These are phyloP conservation scores for Hesperia comma DNA, from an alignment of 2,888 invertebrate genomes.

Conservation along the genomic window DNA sequence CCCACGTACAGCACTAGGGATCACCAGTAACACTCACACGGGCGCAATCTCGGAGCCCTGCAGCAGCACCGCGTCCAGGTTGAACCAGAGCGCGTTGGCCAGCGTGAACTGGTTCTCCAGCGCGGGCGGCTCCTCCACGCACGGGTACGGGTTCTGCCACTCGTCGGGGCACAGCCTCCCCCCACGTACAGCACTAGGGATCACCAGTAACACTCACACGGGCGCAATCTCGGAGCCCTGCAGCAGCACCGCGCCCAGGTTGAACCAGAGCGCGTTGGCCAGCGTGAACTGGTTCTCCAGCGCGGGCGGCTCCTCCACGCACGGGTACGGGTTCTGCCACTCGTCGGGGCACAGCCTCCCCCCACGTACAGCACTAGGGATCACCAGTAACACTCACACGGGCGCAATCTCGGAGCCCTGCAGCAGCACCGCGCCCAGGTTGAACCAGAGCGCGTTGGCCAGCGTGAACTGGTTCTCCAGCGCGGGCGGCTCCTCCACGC, in stretches of 20 bases:
- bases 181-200: too few relatives aligned
- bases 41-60: slow-evolving; percentile 95
- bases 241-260: slow-evolving; percentile 92
- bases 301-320: slow-evolving; percentile 88
- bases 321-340: slow-evolving; percentile 95
- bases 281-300: slow-evolving; percentile 94
- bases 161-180: too few relatives aligned
- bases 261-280: slow-evolving; percentile 95
- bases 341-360: slow-evolving; percentile 93
- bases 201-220: too few relatives aligned
- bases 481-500: slow-evolving; percentile 91
- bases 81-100: slow-evolving; percentile 95
- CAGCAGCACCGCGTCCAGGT: slow-evolving; percentile 92
- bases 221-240: slow-evolving; percentile 95
- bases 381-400: slow-evolving; percentile 87
- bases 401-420: slow-evolving; percentile 95
- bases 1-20: too few relatives aligned
- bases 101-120: slow-evolving; percentile 94
- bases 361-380: slow-evolving; percentile 90
- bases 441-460: slow-evolving; percentile 95
- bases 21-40: too few relatives aligned
- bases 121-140: slow-evolving; percentile 88
- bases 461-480: slow-evolving; percentile 94
- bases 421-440: slow-evolving; percentile 92
- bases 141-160: too few relatives aligned